A percentile compares a stretch with the other conserved stretches of the same genome.
Evolutionary conservation across 2,113 vertebrate species (phyloP).

Genomic region (Caracal caracal): DNA sequence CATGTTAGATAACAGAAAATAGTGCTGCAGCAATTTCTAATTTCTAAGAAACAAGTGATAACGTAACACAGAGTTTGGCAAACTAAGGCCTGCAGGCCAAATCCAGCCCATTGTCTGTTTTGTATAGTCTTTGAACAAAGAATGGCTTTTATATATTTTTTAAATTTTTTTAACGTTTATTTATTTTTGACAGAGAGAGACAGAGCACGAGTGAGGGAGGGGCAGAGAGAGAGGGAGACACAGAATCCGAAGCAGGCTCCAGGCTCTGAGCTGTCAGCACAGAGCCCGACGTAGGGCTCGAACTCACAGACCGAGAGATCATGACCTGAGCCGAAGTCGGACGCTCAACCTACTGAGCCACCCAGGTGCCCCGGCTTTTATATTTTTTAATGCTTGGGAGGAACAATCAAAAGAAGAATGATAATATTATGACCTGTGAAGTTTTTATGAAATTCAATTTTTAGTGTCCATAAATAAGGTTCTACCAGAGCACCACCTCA

Average conservation of each 20-base stretch:
- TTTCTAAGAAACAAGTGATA: slow-evolving; percentile 93
- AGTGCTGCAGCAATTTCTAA: slow-evolving; percentile 93
- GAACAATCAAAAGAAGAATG: not conserved
- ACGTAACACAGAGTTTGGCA: slow-evolving; percentile 80
- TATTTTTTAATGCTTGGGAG: not conserved
- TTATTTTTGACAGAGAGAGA: no score
- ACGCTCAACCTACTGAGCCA: no score
- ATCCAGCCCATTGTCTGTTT: not conserved
- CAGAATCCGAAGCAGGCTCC: no score
- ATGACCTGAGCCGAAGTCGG: no score
- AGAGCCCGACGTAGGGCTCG: no score
- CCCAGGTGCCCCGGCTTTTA: not conserved
- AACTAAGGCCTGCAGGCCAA: not conserved
- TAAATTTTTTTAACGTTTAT: not conserved
- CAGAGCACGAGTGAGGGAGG: no score
- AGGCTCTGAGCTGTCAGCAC: no score
- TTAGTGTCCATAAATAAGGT: not conserved
- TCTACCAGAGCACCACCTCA: not conserved
- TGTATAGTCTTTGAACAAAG: not conserved
- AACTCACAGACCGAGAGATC: no score
- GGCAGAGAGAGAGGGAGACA: no score
- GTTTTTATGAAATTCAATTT: not conserved
- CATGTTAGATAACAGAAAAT: slow-evolving; percentile 60
- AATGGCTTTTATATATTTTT: not conserved
- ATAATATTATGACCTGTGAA: not conserved